Percentiles rank a stretch among this genome's conserved stretches.
phyloP scores from a whole-genome alignment of 2,113 vertebrate genomes.

The Mormyrus iriodes region DNA sequence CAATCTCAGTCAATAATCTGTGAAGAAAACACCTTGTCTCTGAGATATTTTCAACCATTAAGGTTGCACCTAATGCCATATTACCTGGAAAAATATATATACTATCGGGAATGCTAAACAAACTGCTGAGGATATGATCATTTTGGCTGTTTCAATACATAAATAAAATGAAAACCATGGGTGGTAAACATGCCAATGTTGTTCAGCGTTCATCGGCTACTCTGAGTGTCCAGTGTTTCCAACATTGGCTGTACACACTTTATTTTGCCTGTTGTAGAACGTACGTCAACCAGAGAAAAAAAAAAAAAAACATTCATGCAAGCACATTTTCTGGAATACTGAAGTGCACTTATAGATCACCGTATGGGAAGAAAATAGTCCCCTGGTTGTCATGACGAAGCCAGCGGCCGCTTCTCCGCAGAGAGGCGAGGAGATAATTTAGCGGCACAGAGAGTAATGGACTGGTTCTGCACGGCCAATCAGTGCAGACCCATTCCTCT shows the following conservation, averaged over 20 bases:
- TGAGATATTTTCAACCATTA: neutral
- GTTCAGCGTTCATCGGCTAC: neutral
- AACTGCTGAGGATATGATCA: neutral
- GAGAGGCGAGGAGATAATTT: slow-evolving; percentile 29
- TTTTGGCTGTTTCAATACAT: neutral
- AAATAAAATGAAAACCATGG: neutral
- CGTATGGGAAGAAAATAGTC: neutral
- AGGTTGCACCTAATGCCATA: neutral
- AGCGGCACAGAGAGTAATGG: slow-evolving; percentile 2
- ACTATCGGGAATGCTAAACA: neutral
- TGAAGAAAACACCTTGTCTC: neutral
- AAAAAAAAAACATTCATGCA: neutral
- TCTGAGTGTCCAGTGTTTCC: neutral
- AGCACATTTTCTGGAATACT: neutral
- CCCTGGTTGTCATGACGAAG: slow-evolving; percentile 25
- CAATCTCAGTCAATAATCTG: neutral
- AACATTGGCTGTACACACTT: neutral
- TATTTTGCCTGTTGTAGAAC: neutral
- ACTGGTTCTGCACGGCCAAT: slow-evolving; percentile 4
- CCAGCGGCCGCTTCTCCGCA: neutral
- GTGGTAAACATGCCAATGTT: neutral
- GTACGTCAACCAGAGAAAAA: neutral
- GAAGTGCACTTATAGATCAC: slow-evolving; percentile 9
- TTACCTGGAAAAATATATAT: neutral
- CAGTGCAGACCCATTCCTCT: slow-evolving; percentile 17